A percentile compares a stretch with the other conserved stretches of the same genome.
phyloP scores from a whole-genome alignment of 2,888 invertebrate species.

The Fissipunctia ypsillon region DNA sequence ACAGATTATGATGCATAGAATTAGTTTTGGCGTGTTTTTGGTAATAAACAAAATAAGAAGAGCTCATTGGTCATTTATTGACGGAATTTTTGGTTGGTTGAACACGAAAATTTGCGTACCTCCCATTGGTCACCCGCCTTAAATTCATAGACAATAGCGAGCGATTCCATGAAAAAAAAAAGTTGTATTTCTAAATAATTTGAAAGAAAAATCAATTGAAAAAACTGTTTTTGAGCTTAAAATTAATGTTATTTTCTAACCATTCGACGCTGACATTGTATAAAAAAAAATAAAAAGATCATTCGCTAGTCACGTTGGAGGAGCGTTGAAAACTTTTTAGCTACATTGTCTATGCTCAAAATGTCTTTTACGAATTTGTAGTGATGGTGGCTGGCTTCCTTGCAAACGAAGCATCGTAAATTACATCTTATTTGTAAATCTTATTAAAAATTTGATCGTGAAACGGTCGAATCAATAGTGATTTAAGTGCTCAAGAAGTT shows the following conservation, averaged over 20 bases:
- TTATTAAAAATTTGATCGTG: conserved; percentile 81
- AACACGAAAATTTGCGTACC: background rate
- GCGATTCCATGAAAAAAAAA: background rate
- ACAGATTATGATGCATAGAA: conserved; percentile 1
- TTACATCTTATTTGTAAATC: conserved; percentile 84
- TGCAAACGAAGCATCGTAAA: conserved; percentile 89
- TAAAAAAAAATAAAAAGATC: background rate
- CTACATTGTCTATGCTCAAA: conserved; percentile 86
- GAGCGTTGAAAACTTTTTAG: conserved; percentile 79
- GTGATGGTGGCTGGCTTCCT: conserved; percentile 91
- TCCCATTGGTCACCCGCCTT: conserved; percentile 60
- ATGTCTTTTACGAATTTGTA: conserved; percentile 90
- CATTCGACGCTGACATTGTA: background rate
- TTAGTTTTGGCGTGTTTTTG: conserved; percentile 1
- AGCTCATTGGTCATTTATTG: conserved; percentile 35
- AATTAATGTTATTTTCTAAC: background rate
- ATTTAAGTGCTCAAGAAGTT: conserved; percentile 89
- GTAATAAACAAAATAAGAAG: conserved; percentile 3
- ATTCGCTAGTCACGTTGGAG: conserved; percentile 71
- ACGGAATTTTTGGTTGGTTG: conserved; percentile 62
- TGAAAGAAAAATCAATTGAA: background rate
- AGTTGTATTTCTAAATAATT: conserved; percentile 11
- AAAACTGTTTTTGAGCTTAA: background rate
- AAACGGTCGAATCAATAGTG: conserved; percentile 85
- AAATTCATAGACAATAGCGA: conserved; percentile 66